Conservation (phyloP, 2,113 vertebrate genomes). For the Calyptommatus sinebrachiatus region DNA sequence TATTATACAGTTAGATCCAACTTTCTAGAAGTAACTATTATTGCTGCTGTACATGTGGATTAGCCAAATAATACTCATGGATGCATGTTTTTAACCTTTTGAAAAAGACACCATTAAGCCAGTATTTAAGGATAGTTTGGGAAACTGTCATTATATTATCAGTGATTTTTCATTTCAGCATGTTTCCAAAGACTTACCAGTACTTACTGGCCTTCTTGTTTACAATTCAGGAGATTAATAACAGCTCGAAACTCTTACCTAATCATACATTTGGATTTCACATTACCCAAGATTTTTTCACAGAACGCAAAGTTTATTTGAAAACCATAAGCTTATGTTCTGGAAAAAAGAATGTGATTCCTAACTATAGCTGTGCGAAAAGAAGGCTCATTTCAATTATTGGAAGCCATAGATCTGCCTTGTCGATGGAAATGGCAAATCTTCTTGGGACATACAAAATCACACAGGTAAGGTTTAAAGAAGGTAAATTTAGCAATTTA, state of each 20-base stretch:
- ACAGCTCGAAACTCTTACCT: neutral
- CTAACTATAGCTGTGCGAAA: conserved; percentile 4
- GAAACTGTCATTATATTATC: neutral
- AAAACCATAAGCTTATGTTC: neutral
- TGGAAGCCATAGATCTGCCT: neutral
- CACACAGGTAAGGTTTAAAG: neutral
- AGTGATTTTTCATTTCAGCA: neutral
- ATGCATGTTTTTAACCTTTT: too few relatives aligned
- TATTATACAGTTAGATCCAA: too few relatives aligned
- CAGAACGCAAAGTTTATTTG: neutral
- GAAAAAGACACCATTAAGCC: too few relatives aligned
- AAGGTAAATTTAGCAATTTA: too few relatives aligned
- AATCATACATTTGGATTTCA: conserved; percentile 1
- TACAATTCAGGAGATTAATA: conserved; percentile 7
- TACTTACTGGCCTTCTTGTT: conserved; percentile 8
- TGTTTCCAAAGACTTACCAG: neutral
- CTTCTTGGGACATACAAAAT: conserved; percentile 5
- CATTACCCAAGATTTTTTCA: neutral
- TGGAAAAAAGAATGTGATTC: neutral
- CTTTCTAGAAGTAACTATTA: neutral
- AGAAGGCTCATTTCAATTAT: neutral
- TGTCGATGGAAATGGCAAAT: conserved; percentile 1
- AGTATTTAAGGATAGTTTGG: neutral
- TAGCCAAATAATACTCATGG: too few relatives aligned
- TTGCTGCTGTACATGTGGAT: neutral